A percentile compares a stretch with the other conserved stretches of the same genome.
Evolutionary conservation across 2,888 invertebrate species (phyloP).

Genomic region (Suillia variegata): DNA sequence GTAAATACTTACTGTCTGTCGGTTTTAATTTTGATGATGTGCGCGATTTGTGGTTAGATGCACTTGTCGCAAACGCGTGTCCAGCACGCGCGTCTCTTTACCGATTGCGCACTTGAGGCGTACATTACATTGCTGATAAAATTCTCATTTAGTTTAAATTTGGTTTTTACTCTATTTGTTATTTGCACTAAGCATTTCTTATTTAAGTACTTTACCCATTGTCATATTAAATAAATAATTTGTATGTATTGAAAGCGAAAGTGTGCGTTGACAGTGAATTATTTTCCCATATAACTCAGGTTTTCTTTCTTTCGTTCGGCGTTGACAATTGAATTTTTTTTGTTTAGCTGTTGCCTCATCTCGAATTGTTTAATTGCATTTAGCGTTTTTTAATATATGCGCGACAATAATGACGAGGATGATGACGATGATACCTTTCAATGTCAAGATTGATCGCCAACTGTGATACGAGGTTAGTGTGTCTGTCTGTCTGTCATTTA

Average conservation of each 20-base stretch:
- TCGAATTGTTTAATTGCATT: too few relatives aligned
- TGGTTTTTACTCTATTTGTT: too few relatives aligned
- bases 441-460: slow-evolving; percentile 54
- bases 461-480: slow-evolving; percentile 43
- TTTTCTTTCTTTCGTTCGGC: slow-evolving; percentile 22
- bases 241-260: too few relatives aligned
- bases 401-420: not conserved
- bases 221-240: too few relatives aligned
- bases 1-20: too few relatives aligned
- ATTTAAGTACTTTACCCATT: too few relatives aligned
- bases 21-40: slow-evolving; percentile 12
- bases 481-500: slow-evolving; percentile 15
- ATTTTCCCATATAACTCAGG: not conserved
- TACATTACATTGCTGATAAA: not conserved
- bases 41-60: slow-evolving; percentile 32
- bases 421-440: slow-evolving; percentile 30
- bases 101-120: slow-evolving; percentile 32
- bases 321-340: slow-evolving; percentile 31
- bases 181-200: too few relatives aligned
- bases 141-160: too few relatives aligned
- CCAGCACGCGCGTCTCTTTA: slow-evolving; percentile 44
- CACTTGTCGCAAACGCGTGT: slow-evolving; percentile 55
- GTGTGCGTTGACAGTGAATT: not conserved
- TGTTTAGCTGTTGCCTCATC: slow-evolving; percentile 23
- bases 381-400: not conserved